These are phyloP conservation scores for Hoplostethus atlanticus DNA, from an alignment of 2,797 vertebrate species.

Conservation along the genomic window DNA sequence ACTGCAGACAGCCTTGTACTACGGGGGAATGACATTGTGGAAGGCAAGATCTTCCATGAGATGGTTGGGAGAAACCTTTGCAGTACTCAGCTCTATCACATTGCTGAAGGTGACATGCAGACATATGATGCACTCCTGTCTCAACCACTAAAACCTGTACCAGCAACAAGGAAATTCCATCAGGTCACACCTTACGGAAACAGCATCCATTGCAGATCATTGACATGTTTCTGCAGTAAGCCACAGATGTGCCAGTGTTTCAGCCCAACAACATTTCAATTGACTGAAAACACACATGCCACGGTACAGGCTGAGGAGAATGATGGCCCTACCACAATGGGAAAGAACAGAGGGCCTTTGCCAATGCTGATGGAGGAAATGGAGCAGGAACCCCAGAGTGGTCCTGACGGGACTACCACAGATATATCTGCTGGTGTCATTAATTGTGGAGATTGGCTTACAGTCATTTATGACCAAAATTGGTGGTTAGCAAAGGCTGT, in stretches of 20 bases:
- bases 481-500: slow-evolving; percentile 36
- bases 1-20: too few relatives aligned
- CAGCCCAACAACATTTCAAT: slow-evolving; percentile 9
- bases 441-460: slow-evolving; percentile 28
- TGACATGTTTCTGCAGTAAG: too few relatives aligned
- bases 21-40: too few relatives aligned
- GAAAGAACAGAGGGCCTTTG: slow-evolving; percentile 6
- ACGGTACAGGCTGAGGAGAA: too few relatives aligned
- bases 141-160: slow-evolving; percentile 31
- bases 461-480: slow-evolving; percentile 26
- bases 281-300: too few relatives aligned
- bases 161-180: slow-evolving; percentile 30
- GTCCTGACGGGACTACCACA: slow-evolving; percentile 22
- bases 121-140: slow-evolving; percentile 26
- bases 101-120: background rate
- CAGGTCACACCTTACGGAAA: background rate
- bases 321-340: too few relatives aligned
- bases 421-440: slow-evolving; percentile 27
- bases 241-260: slow-evolving; percentile 25
- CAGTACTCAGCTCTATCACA: too few relatives aligned
- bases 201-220: too few relatives aligned
- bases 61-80: too few relatives aligned
- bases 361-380: slow-evolving; percentile 23
- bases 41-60: too few relatives aligned
- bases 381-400: slow-evolving; percentile 11